Evolutionary conservation across 2,797 vertebrate genomes (phyloP), one percentile per base, ranked within the genome.

Genomic region (Liparis tanakae): DNA sequence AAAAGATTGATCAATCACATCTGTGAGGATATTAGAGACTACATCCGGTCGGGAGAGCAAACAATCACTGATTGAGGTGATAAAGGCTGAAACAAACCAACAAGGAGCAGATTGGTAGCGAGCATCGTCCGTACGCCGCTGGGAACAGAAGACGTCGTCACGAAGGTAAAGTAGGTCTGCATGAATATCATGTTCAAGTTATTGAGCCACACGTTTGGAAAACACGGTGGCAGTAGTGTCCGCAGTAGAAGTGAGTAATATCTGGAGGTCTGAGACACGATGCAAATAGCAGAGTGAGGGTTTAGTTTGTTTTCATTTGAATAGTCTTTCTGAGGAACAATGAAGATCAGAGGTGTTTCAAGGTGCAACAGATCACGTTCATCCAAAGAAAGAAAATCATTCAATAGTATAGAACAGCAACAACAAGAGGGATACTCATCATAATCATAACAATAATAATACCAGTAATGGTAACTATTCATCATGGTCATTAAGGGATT

Each of bases 401-500:
- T 87, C 85, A 84, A 80, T 91, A 87, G 88, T 88, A 92, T 78
- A 91, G 80, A 93, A 91, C 76, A 90, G 82, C 90, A 86, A 92
- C 85, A 87, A 92, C 88, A 88, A 91, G 84, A 90, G 88, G 88
- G 87, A 89, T 88, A 90, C 88, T 91, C 84, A 89, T 91, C 71
- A 88, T 89, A 90, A 91, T 80, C 70, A 89, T 86, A 92, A 92
- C 87, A 87, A 90, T 89, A 93, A 92, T 86, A 91, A 91, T 85
- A 89, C 81, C 85, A 91, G 86, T 90, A 91, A 90, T 90, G 88
- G 82, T 88, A 91, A 90, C 89, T 91, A 91, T 80, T 86, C 81
- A 89, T 90, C 85, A 89, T 93, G 92, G 90, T 90, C 86, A 82
- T 87, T 81, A 82, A 90, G 83, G 90, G 88, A 83, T 84, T 86